Evolutionary conservation across 2,888 invertebrate genomes (phyloP).

Genomic region (Eudiplozoon nipponicum): DNA sequence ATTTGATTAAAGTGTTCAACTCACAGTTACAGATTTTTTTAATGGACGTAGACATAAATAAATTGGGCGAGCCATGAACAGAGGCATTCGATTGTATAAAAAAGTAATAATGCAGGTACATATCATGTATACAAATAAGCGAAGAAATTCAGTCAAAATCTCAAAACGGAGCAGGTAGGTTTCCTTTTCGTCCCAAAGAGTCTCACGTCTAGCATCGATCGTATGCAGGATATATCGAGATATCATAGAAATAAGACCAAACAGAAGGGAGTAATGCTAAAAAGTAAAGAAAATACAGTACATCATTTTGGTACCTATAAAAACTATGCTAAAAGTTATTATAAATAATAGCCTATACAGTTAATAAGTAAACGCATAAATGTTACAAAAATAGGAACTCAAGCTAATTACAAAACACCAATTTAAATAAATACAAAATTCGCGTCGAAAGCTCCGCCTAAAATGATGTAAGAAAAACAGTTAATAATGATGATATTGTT

Average conservation of each 20-base stretch:
- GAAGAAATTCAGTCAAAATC: slow-evolving; percentile 43
- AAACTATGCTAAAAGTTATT: too few species aligned
- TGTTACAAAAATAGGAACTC: too few species aligned
- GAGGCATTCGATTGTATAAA: slow-evolving; percentile 67
- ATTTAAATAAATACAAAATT: too few species aligned
- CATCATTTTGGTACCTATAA: too few species aligned
- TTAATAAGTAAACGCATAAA: too few species aligned
- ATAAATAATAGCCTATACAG: too few species aligned
- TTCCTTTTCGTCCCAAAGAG: slow-evolving; percentile 95
- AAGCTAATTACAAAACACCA: too few species aligned
- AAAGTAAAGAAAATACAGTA: too few species aligned
- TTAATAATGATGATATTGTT: too few species aligned
- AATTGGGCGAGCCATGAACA: slow-evolving; percentile 93
- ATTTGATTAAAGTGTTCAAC: too few species aligned
- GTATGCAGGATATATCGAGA: slow-evolving; percentile 47
- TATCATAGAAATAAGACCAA: background rate
- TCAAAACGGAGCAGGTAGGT: slow-evolving; percentile 82
- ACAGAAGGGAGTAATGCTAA: background rate
- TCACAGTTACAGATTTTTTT: slow-evolving; percentile 85
- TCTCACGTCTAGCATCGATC: slow-evolving; percentile 57
- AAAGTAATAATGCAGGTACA: slow-evolving; percentile 89
- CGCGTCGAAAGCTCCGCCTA: too few species aligned
- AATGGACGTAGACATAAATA: slow-evolving; percentile 90
- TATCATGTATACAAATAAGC: slow-evolving; percentile 48
- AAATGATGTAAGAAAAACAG: too few species aligned